phyloP scores from a whole-genome alignment of 2,888 invertebrate species.

The Hypselothyrea guttata region DNA sequence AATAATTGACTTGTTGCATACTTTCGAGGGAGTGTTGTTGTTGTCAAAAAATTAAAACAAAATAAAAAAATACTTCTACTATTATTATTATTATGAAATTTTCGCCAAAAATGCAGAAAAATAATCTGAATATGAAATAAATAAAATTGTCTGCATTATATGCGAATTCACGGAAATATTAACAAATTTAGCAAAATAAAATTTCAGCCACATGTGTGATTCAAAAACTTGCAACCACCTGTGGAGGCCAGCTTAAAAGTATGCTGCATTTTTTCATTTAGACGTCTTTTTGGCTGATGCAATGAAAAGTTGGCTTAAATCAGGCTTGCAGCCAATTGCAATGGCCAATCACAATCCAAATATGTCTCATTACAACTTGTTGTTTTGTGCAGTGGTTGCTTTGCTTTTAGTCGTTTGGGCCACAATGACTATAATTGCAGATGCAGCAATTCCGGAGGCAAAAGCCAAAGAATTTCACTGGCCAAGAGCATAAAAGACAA shows the following conservation, averaged over 20 bases:
- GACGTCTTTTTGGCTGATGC: slow-evolving; percentile 66
- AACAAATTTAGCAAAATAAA: too few species aligned
- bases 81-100: too few species aligned
- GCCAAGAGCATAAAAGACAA: slow-evolving; percentile 60
- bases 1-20: too few species aligned
- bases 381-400: slow-evolving; percentile 15
- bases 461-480: slow-evolving; percentile 64
- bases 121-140: too few species aligned
- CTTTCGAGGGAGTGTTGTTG: too few species aligned
- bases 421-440: slow-evolving; percentile 68
- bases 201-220: too few species aligned
- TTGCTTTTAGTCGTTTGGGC: slow-evolving; percentile 29
- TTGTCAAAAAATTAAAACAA: too few species aligned
- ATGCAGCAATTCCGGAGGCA: slow-evolving; percentile 67
- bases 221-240: too few species aligned
- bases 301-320: slow-evolving; percentile 58
- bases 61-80: too few species aligned
- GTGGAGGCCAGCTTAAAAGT: slow-evolving; percentile 12
- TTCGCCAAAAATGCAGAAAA: too few species aligned
- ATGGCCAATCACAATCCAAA: slow-evolving; percentile 53
- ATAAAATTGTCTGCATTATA: too few species aligned
- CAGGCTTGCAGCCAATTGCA: slow-evolving; percentile 46
- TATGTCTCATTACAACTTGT: slow-evolving; percentile 22
- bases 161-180: too few species aligned
- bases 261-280: slow-evolving; percentile 1